Conservation (phyloP, 2,797 vertebrate species). For the Diplodus sargus region DNA sequence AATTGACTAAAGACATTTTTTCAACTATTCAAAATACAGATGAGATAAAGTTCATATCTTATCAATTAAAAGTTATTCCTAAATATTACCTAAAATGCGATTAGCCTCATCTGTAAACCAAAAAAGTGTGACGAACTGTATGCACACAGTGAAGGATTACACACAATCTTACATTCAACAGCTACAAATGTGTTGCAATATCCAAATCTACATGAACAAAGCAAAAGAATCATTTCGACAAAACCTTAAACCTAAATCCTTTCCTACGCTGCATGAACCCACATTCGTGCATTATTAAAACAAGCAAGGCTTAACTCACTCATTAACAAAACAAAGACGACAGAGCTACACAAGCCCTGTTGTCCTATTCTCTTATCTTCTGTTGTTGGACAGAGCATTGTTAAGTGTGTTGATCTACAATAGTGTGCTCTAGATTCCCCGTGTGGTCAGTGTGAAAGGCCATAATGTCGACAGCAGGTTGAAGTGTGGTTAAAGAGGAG, state of each 20-base stretch:
- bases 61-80: background rate
- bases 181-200: background rate
- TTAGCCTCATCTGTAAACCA: background rate
- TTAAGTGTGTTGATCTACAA: constrained; percentile 16
- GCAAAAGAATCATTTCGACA: background rate
- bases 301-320: background rate
- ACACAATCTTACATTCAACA: background rate
- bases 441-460: constrained; percentile 61
- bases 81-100: constrained; percentile 4
- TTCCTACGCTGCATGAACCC: background rate
- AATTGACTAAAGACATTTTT: background rate
- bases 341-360: background rate
- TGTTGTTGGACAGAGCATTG: constrained; percentile 17
- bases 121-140: background rate
- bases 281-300: background rate
- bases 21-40: background rate
- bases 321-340: constrained; percentile 18
- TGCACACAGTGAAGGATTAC: background rate
- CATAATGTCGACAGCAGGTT: constrained; percentile 64
- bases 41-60: background rate
- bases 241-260: constrained; percentile 8
- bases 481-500: constrained; percentile 64
- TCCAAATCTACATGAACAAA: background rate
- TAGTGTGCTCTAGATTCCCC: constrained; percentile 35
- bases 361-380: constrained; percentile 18